These are phyloP conservation scores for Lepeophtheirus nordmannii DNA, from an alignment of 2,888 invertebrate species.

Conservation along the genomic window DNA sequence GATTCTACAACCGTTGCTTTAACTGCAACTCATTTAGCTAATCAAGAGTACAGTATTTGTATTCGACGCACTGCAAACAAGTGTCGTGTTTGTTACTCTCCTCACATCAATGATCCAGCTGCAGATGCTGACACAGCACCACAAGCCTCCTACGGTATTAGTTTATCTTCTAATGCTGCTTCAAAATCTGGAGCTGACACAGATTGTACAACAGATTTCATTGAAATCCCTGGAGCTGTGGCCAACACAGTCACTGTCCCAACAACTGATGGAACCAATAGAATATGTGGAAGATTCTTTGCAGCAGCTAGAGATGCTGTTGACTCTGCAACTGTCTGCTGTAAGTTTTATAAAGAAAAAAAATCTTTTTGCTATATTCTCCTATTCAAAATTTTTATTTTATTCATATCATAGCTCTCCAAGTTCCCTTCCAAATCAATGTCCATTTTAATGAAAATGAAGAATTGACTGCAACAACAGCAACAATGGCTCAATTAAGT, in stretches of 20 bases:
- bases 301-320: not conserved
- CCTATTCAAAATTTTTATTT: not conserved
- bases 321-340: not conserved
- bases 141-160: not conserved
- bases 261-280: not conserved
- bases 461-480: not conserved
- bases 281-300: not conserved
- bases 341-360: not conserved
- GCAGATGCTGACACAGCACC: not conserved
- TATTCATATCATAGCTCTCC: not conserved
- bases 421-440: not conserved
- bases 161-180: not conserved
- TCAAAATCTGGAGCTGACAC: not conserved
- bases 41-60: not conserved
- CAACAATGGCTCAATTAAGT: not conserved
- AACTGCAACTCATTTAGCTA: not conserved
- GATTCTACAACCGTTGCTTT: not conserved
- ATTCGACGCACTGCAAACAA: not conserved
- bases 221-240: conserved; percentile 3
- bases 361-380: not conserved
- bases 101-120: not conserved
- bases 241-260: not conserved
- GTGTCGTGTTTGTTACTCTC: not conserved
- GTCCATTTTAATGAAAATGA: not conserved
- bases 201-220: not conserved